These are phyloP conservation scores for Pangasius sanitwongsei DNA, from an alignment of 2,797 vertebrate genomes.

Conservation along the genomic window DNA sequence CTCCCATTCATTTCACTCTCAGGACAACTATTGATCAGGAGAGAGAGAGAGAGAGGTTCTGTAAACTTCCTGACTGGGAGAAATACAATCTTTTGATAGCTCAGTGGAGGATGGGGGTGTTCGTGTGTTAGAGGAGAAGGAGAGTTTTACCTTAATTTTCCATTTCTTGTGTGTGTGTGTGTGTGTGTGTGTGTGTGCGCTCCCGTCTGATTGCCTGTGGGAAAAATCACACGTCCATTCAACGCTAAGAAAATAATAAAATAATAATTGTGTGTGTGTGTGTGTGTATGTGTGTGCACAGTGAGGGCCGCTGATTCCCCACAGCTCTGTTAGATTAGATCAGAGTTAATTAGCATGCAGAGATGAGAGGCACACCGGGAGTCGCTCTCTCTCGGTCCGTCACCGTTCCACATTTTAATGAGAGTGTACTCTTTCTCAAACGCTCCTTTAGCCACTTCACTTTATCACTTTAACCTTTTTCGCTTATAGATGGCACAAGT, in stretches of 20 bases:
- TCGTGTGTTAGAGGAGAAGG: not conserved
- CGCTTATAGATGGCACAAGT: too few species aligned
- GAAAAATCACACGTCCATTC: too few species aligned
- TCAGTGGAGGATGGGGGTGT: not conserved
- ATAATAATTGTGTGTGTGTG: not conserved
- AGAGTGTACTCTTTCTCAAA: not conserved
- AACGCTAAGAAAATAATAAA: too few species aligned
- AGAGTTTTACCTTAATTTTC: not conserved
- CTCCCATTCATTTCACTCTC: not conserved
- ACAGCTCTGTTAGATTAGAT: slow-evolving; percentile 42
- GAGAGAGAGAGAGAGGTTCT: not conserved
- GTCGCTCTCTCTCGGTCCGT: not conserved
- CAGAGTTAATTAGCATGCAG: slow-evolving; percentile 37
- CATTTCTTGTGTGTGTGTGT: not conserved
- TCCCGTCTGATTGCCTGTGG: too few species aligned
- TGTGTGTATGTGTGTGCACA: not conserved
- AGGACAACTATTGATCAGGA: not conserved
- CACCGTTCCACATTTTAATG: not conserved
- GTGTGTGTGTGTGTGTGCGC: too few species aligned
- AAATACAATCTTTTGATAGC: not conserved
- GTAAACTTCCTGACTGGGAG: not conserved
- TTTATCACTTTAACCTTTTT: not conserved
- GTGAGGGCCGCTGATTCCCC: slow-evolving; percentile 11
- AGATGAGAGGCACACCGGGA: not conserved
- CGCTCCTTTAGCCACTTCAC: not conserved